These are phyloP conservation scores for Heterocephalus glaber DNA, from an alignment of 2,113 vertebrate genomes.

Conservation along the genomic window DNA sequence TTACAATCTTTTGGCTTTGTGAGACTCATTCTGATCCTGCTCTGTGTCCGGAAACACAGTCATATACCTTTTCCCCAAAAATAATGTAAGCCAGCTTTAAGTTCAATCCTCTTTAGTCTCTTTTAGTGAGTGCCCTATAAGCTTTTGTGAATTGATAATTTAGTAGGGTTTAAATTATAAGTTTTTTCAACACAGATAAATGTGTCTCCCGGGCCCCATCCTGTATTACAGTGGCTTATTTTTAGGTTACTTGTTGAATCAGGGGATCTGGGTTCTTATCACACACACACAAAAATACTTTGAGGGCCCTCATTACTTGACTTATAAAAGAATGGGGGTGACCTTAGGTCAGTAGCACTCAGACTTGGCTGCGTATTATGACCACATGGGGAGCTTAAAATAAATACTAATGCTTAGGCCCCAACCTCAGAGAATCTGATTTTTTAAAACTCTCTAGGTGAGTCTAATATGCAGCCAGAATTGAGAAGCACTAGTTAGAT, in stretches of 20 bases:
- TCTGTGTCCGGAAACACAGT: slow-evolving; percentile 39
- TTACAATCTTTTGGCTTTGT: slow-evolving; percentile 34
- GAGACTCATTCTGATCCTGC: slow-evolving; percentile 11
- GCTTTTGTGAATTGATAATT: slow-evolving; percentile 42
- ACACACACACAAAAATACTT: not conserved
- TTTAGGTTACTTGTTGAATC: slow-evolving; percentile 10
- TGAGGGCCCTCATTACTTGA: not conserved
- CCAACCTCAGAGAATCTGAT: slow-evolving; percentile 26
- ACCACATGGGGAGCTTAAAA: not conserved
- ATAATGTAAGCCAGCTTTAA: slow-evolving; percentile 16
- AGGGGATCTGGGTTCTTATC: not conserved
- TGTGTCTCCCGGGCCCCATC: not conserved
- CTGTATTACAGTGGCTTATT: not conserved
- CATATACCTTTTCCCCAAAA: not conserved
- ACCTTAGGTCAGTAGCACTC: not conserved
- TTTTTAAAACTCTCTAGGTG: slow-evolving; percentile 29
- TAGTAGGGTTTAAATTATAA: slow-evolving; percentile 15
- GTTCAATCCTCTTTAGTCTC: slow-evolving; percentile 44
- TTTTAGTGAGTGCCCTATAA: slow-evolving; percentile 16
- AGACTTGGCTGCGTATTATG: not conserved
- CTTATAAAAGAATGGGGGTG: slow-evolving; percentile 26
- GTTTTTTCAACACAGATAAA: not conserved
- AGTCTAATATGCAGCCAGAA: not conserved
- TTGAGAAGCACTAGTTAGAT: slow-evolving; percentile 3
- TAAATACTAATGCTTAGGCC: not conserved